Evolutionary conservation across 2,797 vertebrate genomes (phyloP).

Genomic region (Iguana delicatissima): DNA sequence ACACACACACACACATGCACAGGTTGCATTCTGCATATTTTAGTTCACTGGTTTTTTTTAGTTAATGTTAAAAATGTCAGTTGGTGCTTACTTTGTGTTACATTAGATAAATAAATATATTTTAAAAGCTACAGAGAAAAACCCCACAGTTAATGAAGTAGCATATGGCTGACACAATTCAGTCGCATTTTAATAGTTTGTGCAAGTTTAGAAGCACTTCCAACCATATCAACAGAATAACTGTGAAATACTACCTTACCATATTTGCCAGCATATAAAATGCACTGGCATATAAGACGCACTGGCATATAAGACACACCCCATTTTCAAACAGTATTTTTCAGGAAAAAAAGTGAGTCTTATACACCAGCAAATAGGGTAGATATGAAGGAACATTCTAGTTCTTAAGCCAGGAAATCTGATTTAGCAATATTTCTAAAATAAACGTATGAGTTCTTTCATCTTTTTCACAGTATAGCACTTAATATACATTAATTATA

Average conservation of each 20-base stretch:
- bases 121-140: conserved; percentile 66
- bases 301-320: too few relatives aligned
- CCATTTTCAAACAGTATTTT: too few relatives aligned
- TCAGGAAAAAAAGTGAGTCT: too few relatives aligned
- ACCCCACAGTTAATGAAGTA: conserved; percentile 47
- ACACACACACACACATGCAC: too few relatives aligned
- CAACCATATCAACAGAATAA: conserved; percentile 55
- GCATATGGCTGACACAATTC: conserved; percentile 64
- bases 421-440: conserved; percentile 45
- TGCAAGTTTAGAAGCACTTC: conserved; percentile 49
- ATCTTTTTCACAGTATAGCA: conserved; percentile 31
- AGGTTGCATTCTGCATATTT: too few relatives aligned
- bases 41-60: too few relatives aligned
- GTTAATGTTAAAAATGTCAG: too few relatives aligned
- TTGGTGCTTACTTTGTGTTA: too few relatives aligned
- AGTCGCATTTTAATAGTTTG: conserved; percentile 59
- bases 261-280: too few relatives aligned
- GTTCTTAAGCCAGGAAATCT: conserved; percentile 48
- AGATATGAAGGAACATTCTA: conserved; percentile 65
- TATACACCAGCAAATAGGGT: too few relatives aligned
- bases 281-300: too few relatives aligned
- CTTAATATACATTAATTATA: not conserved
- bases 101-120: too few relatives aligned
- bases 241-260: not conserved
- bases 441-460: conserved; percentile 19